Conservation (phyloP, 2,888 invertebrate species). For the Cacoxenus indagator region DNA sequence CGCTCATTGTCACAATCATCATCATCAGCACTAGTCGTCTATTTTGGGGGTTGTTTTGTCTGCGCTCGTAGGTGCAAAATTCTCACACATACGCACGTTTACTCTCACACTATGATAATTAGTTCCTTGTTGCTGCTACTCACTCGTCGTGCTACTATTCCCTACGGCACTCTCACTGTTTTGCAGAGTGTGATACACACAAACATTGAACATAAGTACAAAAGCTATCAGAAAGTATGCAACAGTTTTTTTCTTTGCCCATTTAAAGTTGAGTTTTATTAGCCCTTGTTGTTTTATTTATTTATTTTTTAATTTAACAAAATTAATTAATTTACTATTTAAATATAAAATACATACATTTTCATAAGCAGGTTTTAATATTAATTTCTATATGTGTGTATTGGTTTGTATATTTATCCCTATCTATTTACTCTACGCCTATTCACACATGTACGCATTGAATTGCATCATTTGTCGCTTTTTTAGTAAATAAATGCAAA, state of each 20-base stretch:
- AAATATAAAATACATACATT: background rate
- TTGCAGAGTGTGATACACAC: background rate
- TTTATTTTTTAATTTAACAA: background rate
- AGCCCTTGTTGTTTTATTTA: background rate
- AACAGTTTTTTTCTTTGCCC: constrained; percentile 61
- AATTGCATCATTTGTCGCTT: constrained; percentile 15
- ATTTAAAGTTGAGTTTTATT: no score
- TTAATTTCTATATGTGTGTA: background rate
- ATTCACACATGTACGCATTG: constrained; percentile 3
- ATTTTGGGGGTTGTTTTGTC: constrained; percentile 6
- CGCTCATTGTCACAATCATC: background rate
- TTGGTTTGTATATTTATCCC: background rate
- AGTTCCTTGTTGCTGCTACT: constrained; percentile 58
- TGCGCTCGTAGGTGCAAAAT: background rate
- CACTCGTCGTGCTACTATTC: constrained; percentile 41
- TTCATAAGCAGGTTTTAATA: background rate
- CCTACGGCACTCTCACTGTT: constrained; percentile 44
- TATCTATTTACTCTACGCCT: background rate
- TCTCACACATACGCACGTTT: background rate
- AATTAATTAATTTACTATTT: background rate
- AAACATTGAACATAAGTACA: no score
- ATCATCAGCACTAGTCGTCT: background rate
- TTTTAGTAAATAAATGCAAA: constrained; percentile 23
- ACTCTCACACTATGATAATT: background rate
- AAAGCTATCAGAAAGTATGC: constrained; percentile 49